Evolutionary conservation across 2,113 vertebrate species (phyloP), one percentile per base, ranked within the genome.

Genomic region (Hepsetus odoe): DNA sequence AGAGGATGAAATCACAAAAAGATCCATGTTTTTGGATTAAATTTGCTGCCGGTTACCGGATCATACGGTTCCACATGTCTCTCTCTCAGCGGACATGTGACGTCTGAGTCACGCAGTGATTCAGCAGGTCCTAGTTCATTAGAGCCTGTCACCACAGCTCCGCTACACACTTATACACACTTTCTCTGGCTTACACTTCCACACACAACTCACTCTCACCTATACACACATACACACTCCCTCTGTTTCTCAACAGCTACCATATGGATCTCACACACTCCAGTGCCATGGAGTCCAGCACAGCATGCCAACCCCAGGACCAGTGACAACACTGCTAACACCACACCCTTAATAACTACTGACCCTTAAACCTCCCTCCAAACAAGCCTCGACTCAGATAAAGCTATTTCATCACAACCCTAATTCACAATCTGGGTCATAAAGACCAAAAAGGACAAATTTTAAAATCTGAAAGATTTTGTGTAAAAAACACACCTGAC

Each of bases 211-310:
- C 46, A 6, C 46, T 20, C 46, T 75, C 58, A 66, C 24, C 55
- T 49, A 11, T 49, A 49, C 58, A 61, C 16, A 18, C 18, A 49
- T 18, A 49, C 44, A 12, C 46, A 6, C 46, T 49, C 46, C 16
- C 33, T 44, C 53, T 53, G 72, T 24, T 55, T 64, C 77, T 61
- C 72, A 72, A 40, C 76, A 46, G 69, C 16, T 14, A 77, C 77
- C 88, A 87, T 85, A 86, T 86, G 84, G 85, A 82, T 82, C 73
- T 76, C 82, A 86, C 79, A 59, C 77, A 26, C 53, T 73, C 72
- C 84, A 79, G 78, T 80, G 83, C 75, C 65, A 76, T 74, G 40
- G 74, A 56, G 61, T 49, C 67, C 55, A 58, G 66, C 51, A 73
- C 78, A 38, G 80, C 76, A 61, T 74, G 24, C 78, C 65, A 76